Conservation (phyloP, 2,888 invertebrate genomes). For the Pandemis cinnamomeana region DNA sequence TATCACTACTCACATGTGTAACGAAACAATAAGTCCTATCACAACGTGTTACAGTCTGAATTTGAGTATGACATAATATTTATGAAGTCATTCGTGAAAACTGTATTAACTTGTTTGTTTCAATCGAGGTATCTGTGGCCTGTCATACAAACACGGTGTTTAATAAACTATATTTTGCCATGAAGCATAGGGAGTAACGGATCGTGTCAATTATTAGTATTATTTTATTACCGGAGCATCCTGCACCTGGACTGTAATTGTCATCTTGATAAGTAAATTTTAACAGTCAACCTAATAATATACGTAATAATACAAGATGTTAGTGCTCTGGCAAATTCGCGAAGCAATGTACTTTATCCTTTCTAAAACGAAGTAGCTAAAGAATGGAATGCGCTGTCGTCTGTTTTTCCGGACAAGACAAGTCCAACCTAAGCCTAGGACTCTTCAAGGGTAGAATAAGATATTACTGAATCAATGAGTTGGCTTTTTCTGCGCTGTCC, state of each 20-base stretch:
- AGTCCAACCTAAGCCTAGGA: too few species aligned
- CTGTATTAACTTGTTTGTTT: constrained; percentile 5
- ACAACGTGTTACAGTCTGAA: neutral
- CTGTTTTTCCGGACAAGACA: too few species aligned
- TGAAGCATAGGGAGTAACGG: constrained; percentile 17
- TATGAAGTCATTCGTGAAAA: constrained; percentile 1
- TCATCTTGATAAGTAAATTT: neutral
- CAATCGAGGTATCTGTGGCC: constrained; percentile 17
- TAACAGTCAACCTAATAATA: neutral
- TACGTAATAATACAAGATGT: neutral
- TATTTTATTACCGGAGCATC: constrained; percentile 13
- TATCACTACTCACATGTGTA: neutral
- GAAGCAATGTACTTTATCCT: too few species aligned
- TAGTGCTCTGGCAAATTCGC: neutral
- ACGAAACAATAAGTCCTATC: neutral
- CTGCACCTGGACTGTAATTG: neutral
- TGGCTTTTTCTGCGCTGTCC: too few species aligned
- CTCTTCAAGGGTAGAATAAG: too few species aligned
- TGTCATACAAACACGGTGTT: constrained; percentile 19
- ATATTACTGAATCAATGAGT: too few species aligned
- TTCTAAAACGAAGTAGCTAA: too few species aligned
- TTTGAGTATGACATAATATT: neutral
- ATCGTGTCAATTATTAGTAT: constrained; percentile 13
- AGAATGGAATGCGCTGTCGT: too few species aligned
- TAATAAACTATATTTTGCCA: constrained; percentile 6